These are phyloP conservation scores for Odontesthes bonariensis DNA, from an alignment of 2,113 vertebrate genomes.

Conservation along the genomic window DNA sequence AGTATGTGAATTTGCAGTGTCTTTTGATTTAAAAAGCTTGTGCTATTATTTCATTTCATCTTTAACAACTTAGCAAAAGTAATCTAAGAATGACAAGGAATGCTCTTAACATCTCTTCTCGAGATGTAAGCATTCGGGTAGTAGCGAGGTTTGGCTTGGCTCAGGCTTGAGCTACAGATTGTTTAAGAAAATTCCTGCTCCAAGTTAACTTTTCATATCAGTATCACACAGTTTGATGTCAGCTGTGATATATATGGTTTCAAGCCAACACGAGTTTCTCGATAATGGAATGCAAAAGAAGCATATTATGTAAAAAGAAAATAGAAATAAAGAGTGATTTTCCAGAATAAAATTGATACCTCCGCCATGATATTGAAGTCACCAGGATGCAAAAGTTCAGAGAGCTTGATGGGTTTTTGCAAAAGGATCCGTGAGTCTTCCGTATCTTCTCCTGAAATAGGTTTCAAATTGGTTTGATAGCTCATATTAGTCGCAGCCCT, in stretches of 20 bases:
- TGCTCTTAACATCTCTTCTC: background rate
- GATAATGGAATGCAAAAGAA: conserved; percentile 36
- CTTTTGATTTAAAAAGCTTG: no score
- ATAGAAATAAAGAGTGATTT: conserved; percentile 39
- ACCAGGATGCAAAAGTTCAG: conserved; percentile 33
- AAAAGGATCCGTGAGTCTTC: conserved; percentile 34
- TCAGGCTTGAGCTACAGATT: background rate
- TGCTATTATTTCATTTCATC: no score
- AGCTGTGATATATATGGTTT: conserved; percentile 12
- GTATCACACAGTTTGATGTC: conserved; percentile 15
- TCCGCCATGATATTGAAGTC: conserved; percentile 54
- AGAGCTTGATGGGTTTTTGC: conserved; percentile 41
- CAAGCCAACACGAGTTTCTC: conserved; percentile 11
- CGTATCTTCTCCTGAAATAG: conserved; percentile 26
- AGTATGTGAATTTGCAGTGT: no score
- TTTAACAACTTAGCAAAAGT: background rate
- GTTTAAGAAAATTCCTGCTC: background rate
- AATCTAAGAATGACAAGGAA: accelerated
- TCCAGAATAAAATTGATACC: conserved; percentile 45
- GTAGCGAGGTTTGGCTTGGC: background rate
- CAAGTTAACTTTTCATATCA: background rate
- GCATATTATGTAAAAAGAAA: conserved; percentile 24
- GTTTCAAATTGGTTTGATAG: conserved; percentile 32
- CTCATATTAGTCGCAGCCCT: conserved; percentile 37
- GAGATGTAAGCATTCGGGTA: background rate